These are phyloP conservation scores for Microchirus variegatus DNA, from an alignment of 2,797 vertebrate species.

Conservation along the genomic window DNA sequence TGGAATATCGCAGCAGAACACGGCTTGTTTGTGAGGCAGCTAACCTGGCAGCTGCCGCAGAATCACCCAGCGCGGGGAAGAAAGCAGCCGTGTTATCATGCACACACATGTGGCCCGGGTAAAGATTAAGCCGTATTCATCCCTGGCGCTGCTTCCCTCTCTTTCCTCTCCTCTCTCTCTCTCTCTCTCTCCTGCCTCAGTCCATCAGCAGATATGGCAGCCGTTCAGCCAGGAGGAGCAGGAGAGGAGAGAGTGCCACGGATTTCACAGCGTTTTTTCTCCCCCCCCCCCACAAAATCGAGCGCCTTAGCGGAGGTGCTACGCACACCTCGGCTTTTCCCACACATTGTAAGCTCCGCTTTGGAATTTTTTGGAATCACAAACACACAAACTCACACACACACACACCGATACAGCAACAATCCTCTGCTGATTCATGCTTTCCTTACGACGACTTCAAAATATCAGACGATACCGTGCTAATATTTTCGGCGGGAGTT, in stretches of 20 bases:
- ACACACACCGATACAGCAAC: constrained; percentile 42
- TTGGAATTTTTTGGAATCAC: constrained; percentile 68
- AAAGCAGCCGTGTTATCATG: constrained; percentile 87
- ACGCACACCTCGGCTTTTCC: constrained; percentile 64
- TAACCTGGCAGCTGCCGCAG: constrained; percentile 84
- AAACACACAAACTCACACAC: constrained; percentile 39
- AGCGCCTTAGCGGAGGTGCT: constrained; percentile 73
- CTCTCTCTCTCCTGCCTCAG: constrained; percentile 81
- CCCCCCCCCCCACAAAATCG: constrained; percentile 67
- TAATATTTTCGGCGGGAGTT: constrained; percentile 71
- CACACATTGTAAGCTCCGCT: constrained; percentile 66
- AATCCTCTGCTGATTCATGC: constrained; percentile 79
- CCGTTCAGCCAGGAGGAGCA: constrained; percentile 81
- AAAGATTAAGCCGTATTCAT: constrained; percentile 90
- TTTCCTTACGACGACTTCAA: constrained; percentile 58
- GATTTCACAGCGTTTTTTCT: constrained; percentile 80
- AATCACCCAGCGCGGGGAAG: constrained; percentile 79
- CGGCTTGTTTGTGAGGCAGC: constrained; percentile 77
- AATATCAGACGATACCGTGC: constrained; percentile 62
- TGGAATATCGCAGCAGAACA: constrained; percentile 85
- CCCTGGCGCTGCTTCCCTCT: constrained; percentile 83
- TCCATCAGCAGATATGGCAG: constrained; percentile 87
- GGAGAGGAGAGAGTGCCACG: constrained; percentile 75
- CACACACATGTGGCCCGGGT: constrained; percentile 87
- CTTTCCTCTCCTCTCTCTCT: constrained; percentile 27